Evolutionary conservation across 1,140 invertebrate species (phyloP).

Genomic region (Heliothis subflexa): DNA sequence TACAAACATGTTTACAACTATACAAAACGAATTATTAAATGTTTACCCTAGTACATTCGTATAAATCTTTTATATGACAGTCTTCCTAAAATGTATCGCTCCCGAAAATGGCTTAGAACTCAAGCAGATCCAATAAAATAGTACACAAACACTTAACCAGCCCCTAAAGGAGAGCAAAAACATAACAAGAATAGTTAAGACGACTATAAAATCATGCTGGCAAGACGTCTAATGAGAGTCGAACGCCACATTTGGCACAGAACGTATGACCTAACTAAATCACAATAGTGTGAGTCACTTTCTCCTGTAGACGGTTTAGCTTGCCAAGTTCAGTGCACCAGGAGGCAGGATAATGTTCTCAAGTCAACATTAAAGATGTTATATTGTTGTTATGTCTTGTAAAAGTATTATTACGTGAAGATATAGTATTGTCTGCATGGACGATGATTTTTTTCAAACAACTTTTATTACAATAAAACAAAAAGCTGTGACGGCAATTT

Average conservation of each 20-base stretch:
- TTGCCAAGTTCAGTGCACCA: slow-evolving; percentile 62
- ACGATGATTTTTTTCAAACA: neutral
- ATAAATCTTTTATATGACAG: too few species aligned
- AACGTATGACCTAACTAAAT: neutral
- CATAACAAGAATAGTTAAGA: slow-evolving; percentile 8
- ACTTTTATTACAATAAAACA: too few species aligned
- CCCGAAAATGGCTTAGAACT: neutral
- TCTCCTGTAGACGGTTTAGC: slow-evolving; percentile 42
- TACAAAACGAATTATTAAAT: too few species aligned
- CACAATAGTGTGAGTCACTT: slow-evolving; percentile 52
- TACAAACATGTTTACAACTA: neutral
- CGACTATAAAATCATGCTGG: slow-evolving; percentile 9
- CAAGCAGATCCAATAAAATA: neutral
- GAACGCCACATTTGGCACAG: slow-evolving; percentile 28
- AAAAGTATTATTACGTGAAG: neutral
- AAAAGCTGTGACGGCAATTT: neutral
- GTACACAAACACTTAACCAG: neutral
- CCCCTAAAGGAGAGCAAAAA: slow-evolving; percentile 5
- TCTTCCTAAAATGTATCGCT: neutral
- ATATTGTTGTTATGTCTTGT: neutral
- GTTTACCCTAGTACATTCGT: too few species aligned
- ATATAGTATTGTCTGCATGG: neutral
- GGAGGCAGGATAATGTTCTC: slow-evolving; percentile 14
- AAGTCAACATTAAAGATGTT: neutral
- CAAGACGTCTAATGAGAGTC: slow-evolving; percentile 6